Evolutionary conservation across 2,113 vertebrate genomes (phyloP), one percentile per base, ranked within the genome.

Genomic region (Brevimyrus niger): DNA sequence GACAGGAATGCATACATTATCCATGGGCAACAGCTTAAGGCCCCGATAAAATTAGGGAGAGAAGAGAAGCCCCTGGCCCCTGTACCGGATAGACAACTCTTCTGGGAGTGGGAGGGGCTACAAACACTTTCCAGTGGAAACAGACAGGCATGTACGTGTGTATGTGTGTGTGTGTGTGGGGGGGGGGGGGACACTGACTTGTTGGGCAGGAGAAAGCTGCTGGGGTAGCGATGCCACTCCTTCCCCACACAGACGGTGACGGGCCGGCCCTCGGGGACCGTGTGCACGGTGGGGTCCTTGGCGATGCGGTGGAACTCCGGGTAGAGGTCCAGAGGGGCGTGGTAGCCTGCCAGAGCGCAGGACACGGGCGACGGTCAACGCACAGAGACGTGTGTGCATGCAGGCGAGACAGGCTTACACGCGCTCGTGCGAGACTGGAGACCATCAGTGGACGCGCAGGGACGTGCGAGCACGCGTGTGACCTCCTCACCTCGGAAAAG

Each of bases 151-250:
- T n/a, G n/a, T n/a, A n/a, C n/a, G n/a, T n/a, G n/a, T n/a, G n/a
- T n/a, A n/a, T n/a, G n/a, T n/a, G n/a, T n/a, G n/a, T n/a, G n/a
- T n/a, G n/a, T n/a, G n/a, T n/a, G n/a, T n/a, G n/a, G n/a, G n/a
- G n/a, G n/a, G n/a, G n/a, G n/a, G n/a, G n/a, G n/a, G 1, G 19
- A 19, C 19, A 96, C 97, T 96, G 90, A 99, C 98, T 97, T 97
- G 84, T 97, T 97, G 0, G 98, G 98, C 84, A 99, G 94, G 2
- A 99, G 96, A 91, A 99, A 99, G 95, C 97, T 99, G 94, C 98
- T 98, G 55, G 98, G 98, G 92, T 98, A 99, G 13, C 98, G 97
- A 92, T 99, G 94, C 98, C 98, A 99, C 92, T 99, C 98, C 94
- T 99, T 99, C 0, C 98, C 98, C 38, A 99, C 97, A n/a, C 98